Conservation (phyloP, 2,888 invertebrate species). For the Rhaphigaster nebulosa region DNA sequence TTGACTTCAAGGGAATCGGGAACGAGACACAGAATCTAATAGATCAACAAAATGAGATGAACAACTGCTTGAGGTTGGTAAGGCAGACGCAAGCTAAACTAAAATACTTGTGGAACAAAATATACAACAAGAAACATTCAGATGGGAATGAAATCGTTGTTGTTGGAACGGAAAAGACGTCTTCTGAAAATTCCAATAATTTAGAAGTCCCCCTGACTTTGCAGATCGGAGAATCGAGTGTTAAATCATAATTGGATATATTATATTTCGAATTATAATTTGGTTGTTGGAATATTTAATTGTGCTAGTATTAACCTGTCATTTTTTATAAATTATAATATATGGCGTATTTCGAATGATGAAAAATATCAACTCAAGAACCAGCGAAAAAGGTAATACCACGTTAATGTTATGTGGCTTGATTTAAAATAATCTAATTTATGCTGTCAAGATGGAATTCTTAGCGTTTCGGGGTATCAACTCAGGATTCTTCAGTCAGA, state of each 20-base stretch:
- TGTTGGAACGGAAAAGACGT: neutral
- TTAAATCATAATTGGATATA: neutral
- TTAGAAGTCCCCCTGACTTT: neutral
- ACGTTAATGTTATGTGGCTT: too few relatives aligned
- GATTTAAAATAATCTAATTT: too few relatives aligned
- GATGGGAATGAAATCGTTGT: neutral
- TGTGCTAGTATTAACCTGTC: neutral
- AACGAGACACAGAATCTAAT: neutral
- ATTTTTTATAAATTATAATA: too few relatives aligned
- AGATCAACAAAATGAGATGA: neutral
- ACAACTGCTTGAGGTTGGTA: neutral
- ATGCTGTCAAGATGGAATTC: too few relatives aligned
- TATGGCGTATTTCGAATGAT: too few relatives aligned
- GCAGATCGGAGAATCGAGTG: neutral
- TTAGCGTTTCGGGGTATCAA: too few relatives aligned
- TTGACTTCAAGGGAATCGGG: neutral
- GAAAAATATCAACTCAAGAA: too few relatives aligned
- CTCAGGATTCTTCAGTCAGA: too few relatives aligned
- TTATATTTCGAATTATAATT: neutral
- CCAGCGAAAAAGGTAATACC: too few relatives aligned
- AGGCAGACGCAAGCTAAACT: neutral
- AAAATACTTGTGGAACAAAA: conserved; percentile 23
- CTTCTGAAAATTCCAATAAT: neutral
- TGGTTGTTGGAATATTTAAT: neutral
- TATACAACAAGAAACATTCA: neutral